Evolutionary conservation across 2,888 invertebrate genomes (phyloP).

Genomic region (Argyresthia albistria): DNA sequence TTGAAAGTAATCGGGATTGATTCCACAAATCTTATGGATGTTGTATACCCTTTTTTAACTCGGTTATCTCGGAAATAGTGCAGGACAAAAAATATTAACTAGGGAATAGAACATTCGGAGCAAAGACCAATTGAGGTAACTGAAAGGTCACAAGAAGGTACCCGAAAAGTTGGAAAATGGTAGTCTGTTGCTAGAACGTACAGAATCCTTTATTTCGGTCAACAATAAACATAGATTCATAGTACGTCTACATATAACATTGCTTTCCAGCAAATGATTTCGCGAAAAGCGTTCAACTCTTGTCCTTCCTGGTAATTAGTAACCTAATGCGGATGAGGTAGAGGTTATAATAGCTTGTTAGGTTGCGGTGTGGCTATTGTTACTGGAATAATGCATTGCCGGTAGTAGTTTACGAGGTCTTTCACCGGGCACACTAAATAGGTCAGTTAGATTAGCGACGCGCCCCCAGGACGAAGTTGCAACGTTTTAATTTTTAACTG

Average conservation of each 20-base stretch:
- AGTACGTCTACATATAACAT: constrained; percentile 14
- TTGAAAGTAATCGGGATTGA: too few species aligned
- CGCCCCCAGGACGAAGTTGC: constrained; percentile 18
- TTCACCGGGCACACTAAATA: constrained; percentile 64
- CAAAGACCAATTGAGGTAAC: too few species aligned
- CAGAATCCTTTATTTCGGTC: neutral
- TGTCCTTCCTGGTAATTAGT: neutral
- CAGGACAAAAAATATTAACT: neutral
- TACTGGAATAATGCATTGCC: constrained; percentile 61
- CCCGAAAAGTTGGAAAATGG: too few species aligned
- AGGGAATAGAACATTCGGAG: too few species aligned
- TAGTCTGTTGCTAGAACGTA: too few species aligned
- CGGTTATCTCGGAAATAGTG: neutral
- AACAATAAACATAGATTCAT: neutral
- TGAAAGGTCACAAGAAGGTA: too few species aligned
- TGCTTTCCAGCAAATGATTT: constrained; percentile 52
- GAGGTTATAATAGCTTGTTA: constrained; percentile 35
- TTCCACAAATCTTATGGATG: too few species aligned
- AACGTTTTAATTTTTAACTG: too few species aligned
- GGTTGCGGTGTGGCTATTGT: constrained; percentile 27
- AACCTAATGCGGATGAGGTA: constrained; percentile 19
- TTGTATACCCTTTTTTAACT: too few species aligned
- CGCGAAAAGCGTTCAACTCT: constrained; percentile 25
- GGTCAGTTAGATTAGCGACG: constrained; percentile 69
- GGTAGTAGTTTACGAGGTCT: constrained; percentile 68